Evolutionary conservation across 2,888 invertebrate genomes (phyloP).

Genomic region (Drosophila quinaria): DNA sequence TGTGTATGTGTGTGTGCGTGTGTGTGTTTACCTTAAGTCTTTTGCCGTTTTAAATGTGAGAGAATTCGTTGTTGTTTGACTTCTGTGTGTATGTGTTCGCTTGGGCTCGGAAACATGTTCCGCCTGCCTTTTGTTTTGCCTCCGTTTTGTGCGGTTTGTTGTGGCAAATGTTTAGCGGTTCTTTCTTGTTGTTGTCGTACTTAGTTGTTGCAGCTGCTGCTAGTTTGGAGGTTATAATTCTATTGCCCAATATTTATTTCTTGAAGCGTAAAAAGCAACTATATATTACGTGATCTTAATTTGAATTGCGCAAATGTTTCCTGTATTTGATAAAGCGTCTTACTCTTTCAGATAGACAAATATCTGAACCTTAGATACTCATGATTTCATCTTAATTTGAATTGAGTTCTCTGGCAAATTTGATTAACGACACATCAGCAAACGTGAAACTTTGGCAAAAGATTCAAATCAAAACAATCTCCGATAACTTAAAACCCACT

Average conservation of each 20-base stretch:
- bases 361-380: not conserved
- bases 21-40: conserved; percentile 32
- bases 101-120: conserved; percentile 55
- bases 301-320: conserved; percentile 44
- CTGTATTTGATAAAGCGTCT: conserved; percentile 23
- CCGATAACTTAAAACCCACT: conserved; percentile 24
- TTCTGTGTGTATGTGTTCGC: conserved; percentile 4
- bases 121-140: conserved; percentile 54
- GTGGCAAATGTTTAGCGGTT: conserved; percentile 61
- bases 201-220: conserved; percentile 29
- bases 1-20: conserved; percentile 16
- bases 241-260: conserved; percentile 57
- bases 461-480: conserved; percentile 20
- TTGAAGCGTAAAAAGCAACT: conserved; percentile 48
- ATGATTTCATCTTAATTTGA: not conserved
- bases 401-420: conserved; percentile 4
- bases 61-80: conserved; percentile 31
- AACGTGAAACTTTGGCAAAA: conserved; percentile 3
- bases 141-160: conserved; percentile 38
- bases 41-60: conserved; percentile 63
- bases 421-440: conserved; percentile 20
- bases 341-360: not conserved
- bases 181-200: conserved; percentile 36
- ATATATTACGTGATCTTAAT: conserved; percentile 33
- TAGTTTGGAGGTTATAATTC: conserved; percentile 54